Conservation (phyloP, 2,888 invertebrate genomes). For the Argyresthia albistria region DNA sequence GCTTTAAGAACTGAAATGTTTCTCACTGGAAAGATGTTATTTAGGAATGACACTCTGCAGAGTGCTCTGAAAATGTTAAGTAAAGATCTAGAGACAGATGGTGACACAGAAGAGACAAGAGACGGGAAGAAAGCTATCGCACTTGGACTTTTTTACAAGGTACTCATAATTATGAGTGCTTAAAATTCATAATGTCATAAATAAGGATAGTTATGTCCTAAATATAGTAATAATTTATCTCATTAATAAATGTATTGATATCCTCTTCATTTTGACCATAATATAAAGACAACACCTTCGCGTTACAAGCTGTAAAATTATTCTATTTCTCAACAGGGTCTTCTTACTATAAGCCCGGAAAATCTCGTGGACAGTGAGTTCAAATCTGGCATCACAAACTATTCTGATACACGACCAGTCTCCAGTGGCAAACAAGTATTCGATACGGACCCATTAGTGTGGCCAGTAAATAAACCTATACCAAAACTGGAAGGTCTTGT, state of each 20-base stretch:
- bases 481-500: constrained; percentile 70
- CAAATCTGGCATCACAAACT: not conserved
- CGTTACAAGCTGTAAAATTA: not conserved
- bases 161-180: not conserved
- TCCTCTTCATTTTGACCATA: too few species aligned
- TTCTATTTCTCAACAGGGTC: not conserved
- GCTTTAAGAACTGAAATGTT: constrained; percentile 66
- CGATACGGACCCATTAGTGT: constrained; percentile 70
- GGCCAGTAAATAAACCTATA: constrained; percentile 77
- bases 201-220: too few species aligned
- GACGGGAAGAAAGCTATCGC: constrained; percentile 74
- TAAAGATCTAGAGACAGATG: constrained; percentile 28
- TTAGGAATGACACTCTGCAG: constrained; percentile 31
- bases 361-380: not conserved
- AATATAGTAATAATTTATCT: too few species aligned
- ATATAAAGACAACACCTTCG: not conserved
- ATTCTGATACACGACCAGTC: constrained; percentile 41
- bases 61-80: constrained; percentile 26
- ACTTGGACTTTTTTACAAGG: constrained; percentile 76
- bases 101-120: constrained; percentile 65
- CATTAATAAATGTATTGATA: too few species aligned
- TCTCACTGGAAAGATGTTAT: constrained; percentile 47
- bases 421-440: constrained; percentile 74
- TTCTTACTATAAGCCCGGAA: not conserved
- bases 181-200: not conserved